phyloP scores from a whole-genome alignment of 2,797 vertebrate genomes.

The Muscicapa comitata region DNA sequence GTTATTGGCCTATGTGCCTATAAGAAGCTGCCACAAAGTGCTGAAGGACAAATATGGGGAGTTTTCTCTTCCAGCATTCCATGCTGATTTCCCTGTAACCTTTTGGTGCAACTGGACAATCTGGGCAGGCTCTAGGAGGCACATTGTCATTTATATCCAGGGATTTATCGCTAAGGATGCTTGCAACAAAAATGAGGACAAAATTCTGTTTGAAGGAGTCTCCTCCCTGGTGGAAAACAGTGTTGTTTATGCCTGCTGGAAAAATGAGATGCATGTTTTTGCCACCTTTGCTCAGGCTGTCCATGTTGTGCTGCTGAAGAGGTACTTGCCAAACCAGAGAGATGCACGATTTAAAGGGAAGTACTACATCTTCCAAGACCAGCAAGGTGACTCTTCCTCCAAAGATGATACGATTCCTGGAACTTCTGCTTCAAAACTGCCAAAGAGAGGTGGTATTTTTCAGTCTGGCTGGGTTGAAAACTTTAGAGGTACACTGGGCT shows the following conservation, averaged over 20 bases:
- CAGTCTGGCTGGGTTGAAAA: neutral
- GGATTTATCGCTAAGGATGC: neutral
- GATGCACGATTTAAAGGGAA: constrained; percentile 23
- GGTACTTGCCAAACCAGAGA: neutral
- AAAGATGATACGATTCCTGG: neutral
- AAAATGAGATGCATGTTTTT: constrained; percentile 20
- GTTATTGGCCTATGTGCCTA: constrained; percentile 10
- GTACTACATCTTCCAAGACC: constrained; percentile 54
- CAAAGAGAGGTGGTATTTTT: neutral
- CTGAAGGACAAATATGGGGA: constrained; percentile 27
- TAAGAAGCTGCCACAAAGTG: constrained; percentile 46
- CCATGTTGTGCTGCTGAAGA: constrained; percentile 33
- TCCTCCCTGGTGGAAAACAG: constrained; percentile 45
- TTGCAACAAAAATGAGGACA: constrained; percentile 54
- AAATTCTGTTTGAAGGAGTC: constrained; percentile 58
- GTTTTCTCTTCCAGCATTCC: constrained; percentile 32
- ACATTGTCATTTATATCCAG: constrained; percentile 55
- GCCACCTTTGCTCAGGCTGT: constrained; percentile 60
- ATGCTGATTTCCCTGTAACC: neutral
- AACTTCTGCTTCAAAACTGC: neutral
- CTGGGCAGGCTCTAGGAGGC: constrained; percentile 51
- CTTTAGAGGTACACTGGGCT: neutral
- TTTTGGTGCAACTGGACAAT: constrained; percentile 69
- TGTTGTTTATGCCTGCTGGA: constrained; percentile 56
- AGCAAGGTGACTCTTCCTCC: neutral